These are phyloP conservation scores for Campoplex capitator DNA, from an alignment of 2,888 invertebrate species.

Conservation along the genomic window DNA sequence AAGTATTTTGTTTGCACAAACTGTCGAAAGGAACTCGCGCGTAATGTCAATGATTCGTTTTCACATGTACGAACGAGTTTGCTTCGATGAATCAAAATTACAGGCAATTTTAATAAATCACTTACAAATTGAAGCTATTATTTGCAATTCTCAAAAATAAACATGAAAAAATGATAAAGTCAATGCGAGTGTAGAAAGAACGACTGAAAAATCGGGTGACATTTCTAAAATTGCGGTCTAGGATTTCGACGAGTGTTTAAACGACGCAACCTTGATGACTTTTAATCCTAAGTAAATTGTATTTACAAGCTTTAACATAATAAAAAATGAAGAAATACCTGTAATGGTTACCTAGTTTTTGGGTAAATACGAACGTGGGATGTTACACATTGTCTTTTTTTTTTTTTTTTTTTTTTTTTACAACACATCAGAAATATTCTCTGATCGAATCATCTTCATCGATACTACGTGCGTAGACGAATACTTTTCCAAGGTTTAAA, in stretches of 20 bases:
- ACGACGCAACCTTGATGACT: neutral
- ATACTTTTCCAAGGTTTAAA: neutral
- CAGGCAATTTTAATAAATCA: conserved; percentile 7
- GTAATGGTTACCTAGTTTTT: neutral
- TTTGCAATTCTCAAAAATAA: neutral
- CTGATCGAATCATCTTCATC: neutral
- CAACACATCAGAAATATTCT: neutral
- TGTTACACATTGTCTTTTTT: neutral
- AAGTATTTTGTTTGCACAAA: conserved; percentile 9
- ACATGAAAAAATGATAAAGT: neutral
- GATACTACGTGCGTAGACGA: neutral
- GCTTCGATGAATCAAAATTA: neutral
- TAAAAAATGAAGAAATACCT: neutral
- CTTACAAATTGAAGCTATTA: conserved; percentile 8
- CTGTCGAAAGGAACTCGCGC: conserved; percentile 4
- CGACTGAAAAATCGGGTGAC: neutral
- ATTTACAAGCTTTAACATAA: neutral
- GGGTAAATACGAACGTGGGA: neutral
- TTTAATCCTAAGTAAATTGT: neutral
- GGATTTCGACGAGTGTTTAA: neutral
- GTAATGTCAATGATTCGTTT: conserved; percentile 6
- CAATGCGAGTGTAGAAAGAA: neutral
- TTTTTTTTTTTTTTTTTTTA: neutral
- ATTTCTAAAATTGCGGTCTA: neutral
- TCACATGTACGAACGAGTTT: neutral